Percentiles rank a stretch among this genome's conserved stretches.
Conservation (phyloP, 2,113 vertebrate genomes). For the Etia nguti region DNA sequence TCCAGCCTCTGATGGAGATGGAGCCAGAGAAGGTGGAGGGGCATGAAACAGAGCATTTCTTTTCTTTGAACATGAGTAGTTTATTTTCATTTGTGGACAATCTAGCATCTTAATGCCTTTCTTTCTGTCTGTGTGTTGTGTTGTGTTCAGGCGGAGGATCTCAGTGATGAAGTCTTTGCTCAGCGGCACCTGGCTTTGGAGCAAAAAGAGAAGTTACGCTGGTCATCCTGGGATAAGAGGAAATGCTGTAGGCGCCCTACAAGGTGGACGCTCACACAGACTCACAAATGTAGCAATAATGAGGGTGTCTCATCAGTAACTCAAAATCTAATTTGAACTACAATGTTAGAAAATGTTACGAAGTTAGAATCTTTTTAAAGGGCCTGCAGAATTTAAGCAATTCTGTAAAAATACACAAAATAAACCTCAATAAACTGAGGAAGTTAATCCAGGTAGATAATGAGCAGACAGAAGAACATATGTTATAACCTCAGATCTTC, state of each 20-base stretch:
- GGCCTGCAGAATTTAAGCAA: neutral
- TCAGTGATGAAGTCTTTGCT: constrained; percentile 50
- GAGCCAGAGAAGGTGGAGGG: constrained; percentile 17
- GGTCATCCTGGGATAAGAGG: constrained; percentile 45
- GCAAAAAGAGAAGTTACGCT: constrained; percentile 54
- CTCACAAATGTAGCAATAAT: neutral
- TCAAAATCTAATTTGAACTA: neutral
- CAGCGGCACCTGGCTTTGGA: constrained; percentile 59
- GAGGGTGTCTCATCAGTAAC: neutral
- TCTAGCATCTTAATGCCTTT: neutral
- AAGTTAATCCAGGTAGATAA: neutral
- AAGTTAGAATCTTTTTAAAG: neutral
- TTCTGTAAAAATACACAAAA: neutral
- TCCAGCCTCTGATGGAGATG: constrained; percentile 58
- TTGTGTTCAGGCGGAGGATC: constrained; percentile 49
- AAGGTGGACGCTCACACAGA: constrained; percentile 34
- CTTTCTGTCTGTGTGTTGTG: neutral
- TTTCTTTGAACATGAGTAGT: neutral
- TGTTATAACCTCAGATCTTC: neutral
- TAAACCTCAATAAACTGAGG: neutral
- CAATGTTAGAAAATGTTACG: neutral
- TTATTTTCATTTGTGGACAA: neutral
- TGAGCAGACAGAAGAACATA: neutral
- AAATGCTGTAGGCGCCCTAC: constrained; percentile 9
- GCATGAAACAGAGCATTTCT: constrained; percentile 26